phyloP scores from a whole-genome alignment of 2,888 invertebrate genomes.

The Unio delphinus region DNA sequence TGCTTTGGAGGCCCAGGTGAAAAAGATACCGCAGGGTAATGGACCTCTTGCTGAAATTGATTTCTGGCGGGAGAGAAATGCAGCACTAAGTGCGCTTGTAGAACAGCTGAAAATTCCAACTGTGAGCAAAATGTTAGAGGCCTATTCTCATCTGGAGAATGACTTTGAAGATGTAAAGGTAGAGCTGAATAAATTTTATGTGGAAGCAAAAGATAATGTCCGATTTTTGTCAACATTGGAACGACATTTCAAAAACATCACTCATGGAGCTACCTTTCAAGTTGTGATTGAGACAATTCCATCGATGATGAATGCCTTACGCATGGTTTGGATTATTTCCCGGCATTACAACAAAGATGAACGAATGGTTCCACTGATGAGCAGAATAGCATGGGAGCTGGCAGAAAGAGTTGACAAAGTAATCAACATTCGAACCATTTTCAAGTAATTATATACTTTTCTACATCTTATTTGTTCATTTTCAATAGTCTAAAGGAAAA shows the following conservation, averaged over 20 bases:
- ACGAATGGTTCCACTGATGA: constrained; percentile 87
- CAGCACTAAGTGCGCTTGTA: constrained; percentile 82
- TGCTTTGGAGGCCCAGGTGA: constrained; percentile 65
- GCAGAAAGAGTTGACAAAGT: constrained; percentile 82
- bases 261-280: constrained; percentile 80
- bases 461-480: not conserved
- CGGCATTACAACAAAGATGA: constrained; percentile 88
- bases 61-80: constrained; percentile 88
- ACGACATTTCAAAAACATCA: constrained; percentile 83
- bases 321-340: constrained; percentile 93
- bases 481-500: not conserved
- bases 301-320: constrained; percentile 85
- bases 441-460: constrained; percentile 78
- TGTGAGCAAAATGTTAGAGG: constrained; percentile 77
- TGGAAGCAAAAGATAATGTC: constrained; percentile 84
- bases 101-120: constrained; percentile 86
- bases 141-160: constrained; percentile 75
- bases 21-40: constrained; percentile 75
- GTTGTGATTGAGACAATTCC: constrained; percentile 83
- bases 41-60: constrained; percentile 89
- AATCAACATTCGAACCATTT: constrained; percentile 82
- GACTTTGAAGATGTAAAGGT: constrained; percentile 78
- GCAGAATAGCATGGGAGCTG: constrained; percentile 87
- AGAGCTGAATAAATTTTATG: constrained; percentile 79
- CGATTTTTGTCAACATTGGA: constrained; percentile 83